A percentile compares a stretch with the other conserved stretches of the same genome.
Evolutionary conservation across 1,140 invertebrate genomes (phyloP).

Genomic region (Drosophila nasuta): DNA sequence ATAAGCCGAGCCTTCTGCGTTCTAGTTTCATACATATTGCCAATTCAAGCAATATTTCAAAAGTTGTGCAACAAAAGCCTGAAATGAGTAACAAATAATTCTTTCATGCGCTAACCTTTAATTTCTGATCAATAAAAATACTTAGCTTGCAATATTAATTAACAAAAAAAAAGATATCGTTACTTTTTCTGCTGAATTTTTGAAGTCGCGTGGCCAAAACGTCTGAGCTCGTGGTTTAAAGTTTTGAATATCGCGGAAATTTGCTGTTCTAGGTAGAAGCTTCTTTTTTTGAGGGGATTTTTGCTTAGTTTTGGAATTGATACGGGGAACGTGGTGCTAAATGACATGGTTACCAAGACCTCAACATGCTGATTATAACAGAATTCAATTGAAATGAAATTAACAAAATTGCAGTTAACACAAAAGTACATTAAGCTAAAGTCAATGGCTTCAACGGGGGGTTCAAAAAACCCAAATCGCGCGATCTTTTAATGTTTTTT

Average conservation of each 20-base stretch:
- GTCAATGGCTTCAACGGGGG: slow-evolving; percentile 63
- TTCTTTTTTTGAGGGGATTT: slow-evolving; percentile 27
- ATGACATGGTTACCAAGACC: slow-evolving; percentile 40
- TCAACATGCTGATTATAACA: slow-evolving; percentile 52
- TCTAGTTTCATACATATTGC: slow-evolving; percentile 34
- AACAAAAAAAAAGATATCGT: background rate
- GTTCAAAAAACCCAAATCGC: slow-evolving; percentile 56
- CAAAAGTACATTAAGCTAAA: slow-evolving; percentile 40
- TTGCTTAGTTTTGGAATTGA: slow-evolving; percentile 13
- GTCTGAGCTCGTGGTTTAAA: background rate
- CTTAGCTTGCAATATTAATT: slow-evolving; percentile 36
- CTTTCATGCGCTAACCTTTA: slow-evolving; percentile 47
- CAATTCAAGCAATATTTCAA: slow-evolving; percentile 19
- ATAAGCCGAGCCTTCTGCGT: background rate
- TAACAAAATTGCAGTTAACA: slow-evolving; percentile 28
- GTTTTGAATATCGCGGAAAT: slow-evolving; percentile 8
- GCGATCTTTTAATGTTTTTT: slow-evolving; percentile 43
- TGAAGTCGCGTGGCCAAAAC: slow-evolving; percentile 60
- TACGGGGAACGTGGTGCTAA: slow-evolving; percentile 36
- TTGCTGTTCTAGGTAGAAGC: slow-evolving; percentile 26
- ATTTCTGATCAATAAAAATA: slow-evolving; percentile 7
- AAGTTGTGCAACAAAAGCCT: slow-evolving; percentile 8
- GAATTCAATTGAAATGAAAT: slow-evolving; percentile 29
- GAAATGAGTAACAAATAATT: slow-evolving; percentile 19
- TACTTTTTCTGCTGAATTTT: slow-evolving; percentile 40